Conservation (phyloP, 1,140 invertebrate species). For the Drosophila mayri region DNA sequence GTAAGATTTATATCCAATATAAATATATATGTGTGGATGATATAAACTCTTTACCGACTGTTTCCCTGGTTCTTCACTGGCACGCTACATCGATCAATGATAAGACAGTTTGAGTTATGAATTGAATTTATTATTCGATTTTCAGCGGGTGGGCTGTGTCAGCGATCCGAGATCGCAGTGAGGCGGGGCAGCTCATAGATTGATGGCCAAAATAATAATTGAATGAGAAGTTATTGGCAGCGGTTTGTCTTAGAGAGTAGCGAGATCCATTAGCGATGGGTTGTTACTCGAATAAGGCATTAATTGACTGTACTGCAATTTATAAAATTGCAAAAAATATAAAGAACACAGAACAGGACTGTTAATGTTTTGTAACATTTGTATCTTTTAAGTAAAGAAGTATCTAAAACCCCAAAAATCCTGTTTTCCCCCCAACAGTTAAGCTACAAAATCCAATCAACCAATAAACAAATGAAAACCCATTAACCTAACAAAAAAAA, state of each 20-base stretch:
- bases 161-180: slow-evolving; percentile 13
- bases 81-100: slow-evolving; percentile 64
- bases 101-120: slow-evolving; percentile 62
- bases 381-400: no score
- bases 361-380: no score
- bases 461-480: slow-evolving; percentile 45
- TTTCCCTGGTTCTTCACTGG: slow-evolving; percentile 31
- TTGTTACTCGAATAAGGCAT: background rate
- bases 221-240: slow-evolving; percentile 16
- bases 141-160: slow-evolving; percentile 35
- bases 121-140: slow-evolving; percentile 59
- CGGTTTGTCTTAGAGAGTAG: background rate
- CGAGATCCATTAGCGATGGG: slow-evolving; percentile 16
- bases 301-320: background rate
- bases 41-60: slow-evolving; percentile 7
- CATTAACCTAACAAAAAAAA: slow-evolving; percentile 32
- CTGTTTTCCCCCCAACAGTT: background rate
- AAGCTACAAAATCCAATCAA: slow-evolving; percentile 41
- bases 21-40: background rate
- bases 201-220: slow-evolving; percentile 41
- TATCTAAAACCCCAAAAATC: background rate
- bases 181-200: slow-evolving; percentile 20
- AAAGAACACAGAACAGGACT: no score
- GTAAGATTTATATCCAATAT: background rate
- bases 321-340: no score